These are phyloP conservation scores for Fukomys damarensis DNA, from an alignment of 2,113 vertebrate species.

Conservation along the genomic window DNA sequence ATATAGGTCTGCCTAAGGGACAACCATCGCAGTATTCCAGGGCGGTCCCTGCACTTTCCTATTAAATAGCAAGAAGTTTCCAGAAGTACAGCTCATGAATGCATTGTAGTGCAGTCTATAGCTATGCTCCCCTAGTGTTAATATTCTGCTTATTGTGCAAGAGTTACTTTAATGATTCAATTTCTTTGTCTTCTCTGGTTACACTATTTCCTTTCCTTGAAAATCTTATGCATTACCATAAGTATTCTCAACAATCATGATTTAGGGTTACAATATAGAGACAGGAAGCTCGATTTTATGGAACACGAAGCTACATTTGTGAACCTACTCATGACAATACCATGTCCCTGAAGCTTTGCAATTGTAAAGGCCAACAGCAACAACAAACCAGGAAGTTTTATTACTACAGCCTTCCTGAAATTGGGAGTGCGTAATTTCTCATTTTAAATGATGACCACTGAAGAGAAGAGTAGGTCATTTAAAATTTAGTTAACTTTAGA, in stretches of 20 bases:
- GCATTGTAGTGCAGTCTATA: slow-evolving; percentile 6
- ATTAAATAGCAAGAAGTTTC: slow-evolving; percentile 31
- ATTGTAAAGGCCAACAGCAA: background rate
- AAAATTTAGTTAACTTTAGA: slow-evolving; percentile 10
- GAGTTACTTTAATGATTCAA: slow-evolving; percentile 34
- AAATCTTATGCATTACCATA: slow-evolving; percentile 33
- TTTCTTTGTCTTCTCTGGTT: slow-evolving; percentile 67
- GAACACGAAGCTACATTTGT: slow-evolving; percentile 51
- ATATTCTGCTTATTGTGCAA: slow-evolving; percentile 35
- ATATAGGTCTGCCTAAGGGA: background rate
- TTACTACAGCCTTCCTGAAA: background rate
- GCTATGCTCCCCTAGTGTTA: background rate
- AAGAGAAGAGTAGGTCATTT: background rate
- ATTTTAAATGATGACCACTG: slow-evolving; percentile 38
- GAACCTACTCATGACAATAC: background rate
- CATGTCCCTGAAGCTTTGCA: background rate
- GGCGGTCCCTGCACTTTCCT: background rate
- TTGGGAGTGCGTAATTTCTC: background rate
- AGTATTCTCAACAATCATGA: slow-evolving; percentile 33
- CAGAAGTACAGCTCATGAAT: background rate
- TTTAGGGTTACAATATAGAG: slow-evolving; percentile 54
- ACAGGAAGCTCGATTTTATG: slow-evolving; percentile 61
- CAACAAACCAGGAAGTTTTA: background rate
- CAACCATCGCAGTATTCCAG: background rate
- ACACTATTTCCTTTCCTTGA: slow-evolving; percentile 56